A percentile compares a stretch with the other conserved stretches of the same genome.
These are phyloP conservation scores for Discoglossus pictus DNA, from an alignment of 2,797 vertebrate genomes.

Conservation along the genomic window DNA sequence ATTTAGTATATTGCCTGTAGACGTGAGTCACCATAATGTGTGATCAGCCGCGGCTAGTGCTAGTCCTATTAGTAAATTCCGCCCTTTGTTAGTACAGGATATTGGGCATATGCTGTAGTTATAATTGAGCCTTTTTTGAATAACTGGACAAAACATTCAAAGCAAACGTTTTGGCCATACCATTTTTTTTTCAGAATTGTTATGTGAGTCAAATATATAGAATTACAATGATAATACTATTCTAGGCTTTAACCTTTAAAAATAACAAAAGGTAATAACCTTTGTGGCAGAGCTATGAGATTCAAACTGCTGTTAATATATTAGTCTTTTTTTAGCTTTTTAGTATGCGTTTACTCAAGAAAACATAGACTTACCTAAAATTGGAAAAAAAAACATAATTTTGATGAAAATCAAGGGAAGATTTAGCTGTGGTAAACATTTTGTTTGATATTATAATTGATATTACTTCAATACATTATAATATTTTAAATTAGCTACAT, in stretches of 20 bases:
- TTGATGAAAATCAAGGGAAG: too few relatives aligned
- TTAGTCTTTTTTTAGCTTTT: constrained; percentile 12
- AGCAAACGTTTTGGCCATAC: neutral
- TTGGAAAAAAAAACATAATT: too few relatives aligned
- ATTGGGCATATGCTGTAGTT: neutral
- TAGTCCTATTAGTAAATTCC: too few relatives aligned
- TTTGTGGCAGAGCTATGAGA: constrained; percentile 8
- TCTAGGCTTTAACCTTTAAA: constrained; percentile 38
- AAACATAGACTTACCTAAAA: too few relatives aligned
- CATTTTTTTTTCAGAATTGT: neutral
- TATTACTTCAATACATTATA: too few relatives aligned
- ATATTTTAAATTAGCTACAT: too few relatives aligned
- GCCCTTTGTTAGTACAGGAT: neutral
- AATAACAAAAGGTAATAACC: constrained; percentile 19
- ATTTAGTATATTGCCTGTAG: too few relatives aligned
- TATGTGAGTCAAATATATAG: constrained; percentile 10
- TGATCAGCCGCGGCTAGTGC: too few relatives aligned
- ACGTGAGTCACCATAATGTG: too few relatives aligned
- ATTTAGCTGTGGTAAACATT: too few relatives aligned
- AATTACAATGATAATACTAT: constrained; percentile 36
- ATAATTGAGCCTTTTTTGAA: neutral
- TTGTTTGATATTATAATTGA: too few relatives aligned
- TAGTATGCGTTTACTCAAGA: too few relatives aligned
- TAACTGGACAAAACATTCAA: neutral
- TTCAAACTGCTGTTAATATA: constrained; percentile 37